Conservation (phyloP, 2,797 vertebrate genomes). For the Xenopus petersii region DNA sequence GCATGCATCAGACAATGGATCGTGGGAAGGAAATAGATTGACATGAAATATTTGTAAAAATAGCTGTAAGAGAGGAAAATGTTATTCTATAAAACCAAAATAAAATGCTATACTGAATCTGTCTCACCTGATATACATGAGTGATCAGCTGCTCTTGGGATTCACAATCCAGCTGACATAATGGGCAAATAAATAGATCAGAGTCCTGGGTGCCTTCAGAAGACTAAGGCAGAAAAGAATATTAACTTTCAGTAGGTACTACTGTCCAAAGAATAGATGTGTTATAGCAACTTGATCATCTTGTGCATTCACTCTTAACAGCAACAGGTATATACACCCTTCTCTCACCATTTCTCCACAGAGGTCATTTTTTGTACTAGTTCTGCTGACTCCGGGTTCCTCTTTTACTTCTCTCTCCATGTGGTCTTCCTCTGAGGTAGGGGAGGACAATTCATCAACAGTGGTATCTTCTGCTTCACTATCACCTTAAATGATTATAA, state of each 20-base stretch:
- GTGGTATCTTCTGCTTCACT: conserved; percentile 72
- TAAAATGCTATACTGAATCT: too few species aligned
- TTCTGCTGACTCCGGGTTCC: conserved; percentile 17
- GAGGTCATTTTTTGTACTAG: not conserved
- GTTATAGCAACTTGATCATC: too few species aligned
- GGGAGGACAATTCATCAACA: conserved; percentile 73
- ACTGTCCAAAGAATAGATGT: too few species aligned
- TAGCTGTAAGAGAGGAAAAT: too few species aligned
- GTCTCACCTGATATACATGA: conserved; percentile 88
- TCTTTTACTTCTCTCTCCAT: conserved; percentile 65
- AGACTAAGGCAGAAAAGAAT: not conserved
- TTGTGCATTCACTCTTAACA: too few species aligned
- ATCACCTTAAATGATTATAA: conserved; percentile 59
- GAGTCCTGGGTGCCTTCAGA: not conserved
- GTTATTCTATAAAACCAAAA: too few species aligned
- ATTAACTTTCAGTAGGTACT: too few species aligned
- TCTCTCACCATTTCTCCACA: conserved; percentile 2
- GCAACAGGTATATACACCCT: not conserved
- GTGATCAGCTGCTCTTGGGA: conserved; percentile 88
- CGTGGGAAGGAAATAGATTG: too few species aligned
- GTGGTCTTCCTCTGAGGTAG: conserved; percentile 70
- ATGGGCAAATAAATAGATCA: conserved; percentile 68
- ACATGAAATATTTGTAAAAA: too few species aligned
- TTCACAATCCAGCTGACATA: conserved; percentile 89
- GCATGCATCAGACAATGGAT: too few species aligned